These are phyloP conservation scores for Sogatella furcifera DNA, from an alignment of 1,140 invertebrate genomes.

Conservation along the genomic window DNA sequence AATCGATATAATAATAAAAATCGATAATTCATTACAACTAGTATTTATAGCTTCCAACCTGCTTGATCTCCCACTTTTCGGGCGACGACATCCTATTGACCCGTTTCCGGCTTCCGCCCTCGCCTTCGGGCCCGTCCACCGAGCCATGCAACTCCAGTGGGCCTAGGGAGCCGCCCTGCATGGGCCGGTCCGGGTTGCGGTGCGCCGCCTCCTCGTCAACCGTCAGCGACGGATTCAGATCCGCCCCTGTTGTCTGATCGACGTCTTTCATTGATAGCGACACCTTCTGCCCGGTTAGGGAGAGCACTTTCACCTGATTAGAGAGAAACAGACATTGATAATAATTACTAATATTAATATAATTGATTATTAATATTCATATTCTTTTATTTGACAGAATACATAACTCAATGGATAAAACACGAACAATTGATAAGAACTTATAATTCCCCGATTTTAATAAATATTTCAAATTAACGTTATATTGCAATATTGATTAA, in stretches of 20 bases:
- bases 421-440: too few relatives aligned
- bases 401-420: too few relatives aligned
- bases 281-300: constrained; percentile 84
- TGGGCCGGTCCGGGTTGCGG: constrained; percentile 78
- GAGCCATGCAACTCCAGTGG: constrained; percentile 50
- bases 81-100: constrained; percentile 92
- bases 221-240: constrained; percentile 56
- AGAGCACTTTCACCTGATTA: constrained; percentile 69
- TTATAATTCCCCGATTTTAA: too few relatives aligned
- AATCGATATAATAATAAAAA: too few relatives aligned
- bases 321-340: background rate
- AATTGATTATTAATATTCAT: too few relatives aligned
- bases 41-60: too few relatives aligned
- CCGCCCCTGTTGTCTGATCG: constrained; percentile 86
- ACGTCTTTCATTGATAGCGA: constrained; percentile 98
- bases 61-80: constrained; percentile 84
- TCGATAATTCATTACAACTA: too few relatives aligned
- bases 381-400: too few relatives aligned
- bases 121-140: constrained; percentile 52
- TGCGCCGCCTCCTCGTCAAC: constrained; percentile 22
- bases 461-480: too few relatives aligned
- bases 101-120: constrained; percentile 61
- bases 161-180: constrained; percentile 31
- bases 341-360: too few relatives aligned
- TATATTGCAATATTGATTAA: too few relatives aligned